Evolutionary conservation across 1,140 invertebrate genomes (phyloP).

Genomic region (Hyposmocoma kahamanoa): DNA sequence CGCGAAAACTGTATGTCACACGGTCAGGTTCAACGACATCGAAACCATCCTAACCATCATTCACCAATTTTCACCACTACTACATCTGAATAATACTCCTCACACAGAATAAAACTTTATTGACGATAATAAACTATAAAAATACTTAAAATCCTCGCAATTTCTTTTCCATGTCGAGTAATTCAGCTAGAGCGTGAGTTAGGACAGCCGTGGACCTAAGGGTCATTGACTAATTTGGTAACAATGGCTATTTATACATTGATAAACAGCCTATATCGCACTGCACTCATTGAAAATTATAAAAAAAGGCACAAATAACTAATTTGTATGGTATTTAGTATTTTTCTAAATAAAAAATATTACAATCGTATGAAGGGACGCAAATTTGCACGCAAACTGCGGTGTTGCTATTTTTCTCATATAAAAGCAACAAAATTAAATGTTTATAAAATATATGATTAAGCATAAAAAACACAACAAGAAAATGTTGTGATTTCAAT

Average conservation of each 20-base stretch:
- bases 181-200: constrained; percentile 38
- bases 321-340: constrained; percentile 18
- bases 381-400: constrained; percentile 57
- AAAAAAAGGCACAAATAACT: constrained; percentile 11
- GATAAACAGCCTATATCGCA: constrained; percentile 9
- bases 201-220: constrained; percentile 52
- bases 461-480: no score
- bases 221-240: constrained; percentile 40
- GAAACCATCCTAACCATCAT: constrained; percentile 46
- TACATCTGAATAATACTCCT: not conserved
- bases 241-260: constrained; percentile 14
- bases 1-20: constrained; percentile 49
- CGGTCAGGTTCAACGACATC: constrained; percentile 50
- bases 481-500: no score
- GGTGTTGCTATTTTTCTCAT: constrained; percentile 31
- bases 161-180: constrained; percentile 54
- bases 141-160: constrained; percentile 40
- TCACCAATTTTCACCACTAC: not conserved
- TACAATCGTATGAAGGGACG: constrained; percentile 38
- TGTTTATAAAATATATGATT: no score
- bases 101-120: not conserved
- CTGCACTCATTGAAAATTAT: constrained; percentile 6
- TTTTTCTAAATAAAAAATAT: constrained; percentile 36
- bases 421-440: no score
- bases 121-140: constrained; percentile 14